Percentiles rank a stretch among this genome's conserved stretches.
Evolutionary conservation across 2,113 vertebrate genomes (phyloP).

Genomic region (Pterophyllum scalare): DNA sequence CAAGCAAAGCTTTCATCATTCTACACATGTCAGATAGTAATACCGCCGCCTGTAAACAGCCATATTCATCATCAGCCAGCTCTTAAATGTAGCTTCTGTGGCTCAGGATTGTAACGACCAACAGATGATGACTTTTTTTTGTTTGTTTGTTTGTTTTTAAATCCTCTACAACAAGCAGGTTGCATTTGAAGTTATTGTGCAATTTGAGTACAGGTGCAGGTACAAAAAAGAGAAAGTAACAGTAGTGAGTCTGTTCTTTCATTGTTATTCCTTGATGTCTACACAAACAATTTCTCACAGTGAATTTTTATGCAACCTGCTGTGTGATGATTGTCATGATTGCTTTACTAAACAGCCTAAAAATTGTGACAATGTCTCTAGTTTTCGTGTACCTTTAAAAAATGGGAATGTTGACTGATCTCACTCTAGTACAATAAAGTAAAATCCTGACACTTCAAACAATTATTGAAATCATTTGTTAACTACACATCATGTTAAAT

Average conservation of each 20-base stretch:
- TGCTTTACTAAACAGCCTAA: not conserved
- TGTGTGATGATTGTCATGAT: conserved; percentile 1
- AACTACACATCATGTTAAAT: not conserved
- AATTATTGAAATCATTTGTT: not conserved
- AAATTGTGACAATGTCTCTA: not conserved
- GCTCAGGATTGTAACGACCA: conserved; percentile 16
- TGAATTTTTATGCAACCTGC: conserved; percentile 1
- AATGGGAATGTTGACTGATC: not conserved
- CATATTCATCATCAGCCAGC: conserved; percentile 24
- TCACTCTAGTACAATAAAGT: not conserved
- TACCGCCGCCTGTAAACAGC: conserved; percentile 42
- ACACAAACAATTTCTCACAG: not conserved
- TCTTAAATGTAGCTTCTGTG: conserved; percentile 9
- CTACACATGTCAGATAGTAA: conserved; percentile 38
- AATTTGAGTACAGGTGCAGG: not conserved
- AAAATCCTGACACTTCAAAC: not conserved
- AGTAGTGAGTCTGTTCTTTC: not conserved
- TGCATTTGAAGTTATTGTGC: not conserved
- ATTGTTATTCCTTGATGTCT: not conserved
- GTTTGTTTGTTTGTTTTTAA: not conserved
- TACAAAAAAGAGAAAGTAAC: not conserved
- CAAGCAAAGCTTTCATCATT: conserved; percentile 31
- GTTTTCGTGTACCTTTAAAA: not conserved
- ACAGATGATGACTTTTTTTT: not conserved
- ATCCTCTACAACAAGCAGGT: not conserved